Conservation (phyloP, 2,888 invertebrate species). For the Heliconius sara region DNA sequence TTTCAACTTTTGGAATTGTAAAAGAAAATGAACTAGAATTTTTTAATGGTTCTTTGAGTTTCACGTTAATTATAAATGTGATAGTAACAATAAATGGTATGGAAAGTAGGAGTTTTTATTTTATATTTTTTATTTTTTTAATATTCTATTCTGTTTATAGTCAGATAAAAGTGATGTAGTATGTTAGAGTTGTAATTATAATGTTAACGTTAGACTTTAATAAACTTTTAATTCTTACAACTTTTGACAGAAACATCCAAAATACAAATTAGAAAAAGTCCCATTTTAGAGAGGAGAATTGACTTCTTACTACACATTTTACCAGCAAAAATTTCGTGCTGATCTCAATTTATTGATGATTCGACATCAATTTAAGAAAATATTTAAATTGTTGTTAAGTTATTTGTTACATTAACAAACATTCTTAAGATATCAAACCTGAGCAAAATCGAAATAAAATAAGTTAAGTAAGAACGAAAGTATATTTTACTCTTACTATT, state of each 20-base stretch:
- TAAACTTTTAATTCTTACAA: not conserved
- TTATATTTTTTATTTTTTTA: not conserved
- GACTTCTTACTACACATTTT: too few species aligned
- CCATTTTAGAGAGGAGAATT: not conserved
- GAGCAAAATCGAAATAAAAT: too few species aligned
- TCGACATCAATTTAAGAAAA: too few species aligned
- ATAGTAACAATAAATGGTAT: not conserved
- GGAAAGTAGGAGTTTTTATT: not conserved
- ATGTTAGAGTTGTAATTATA: not conserved
- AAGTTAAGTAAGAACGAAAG: too few species aligned
- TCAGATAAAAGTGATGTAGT: not conserved
- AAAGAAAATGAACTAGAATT: conserved; percentile 31
- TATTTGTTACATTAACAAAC: too few species aligned
- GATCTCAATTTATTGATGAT: too few species aligned
- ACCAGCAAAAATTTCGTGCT: too few species aligned
- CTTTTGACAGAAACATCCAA: not conserved
- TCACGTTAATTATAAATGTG: conserved; percentile 2
- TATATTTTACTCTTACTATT: too few species aligned
- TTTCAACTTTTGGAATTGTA: conserved; percentile 38
- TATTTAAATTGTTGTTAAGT: too few species aligned
- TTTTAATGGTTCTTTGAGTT: conserved; percentile 10
- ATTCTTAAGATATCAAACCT: too few species aligned
- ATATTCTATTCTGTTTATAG: not conserved
- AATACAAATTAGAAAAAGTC: not conserved
- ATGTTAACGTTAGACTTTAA: not conserved